phyloP scores from a whole-genome alignment of 2,888 invertebrate species.

The Lydus trimaculatus region DNA sequence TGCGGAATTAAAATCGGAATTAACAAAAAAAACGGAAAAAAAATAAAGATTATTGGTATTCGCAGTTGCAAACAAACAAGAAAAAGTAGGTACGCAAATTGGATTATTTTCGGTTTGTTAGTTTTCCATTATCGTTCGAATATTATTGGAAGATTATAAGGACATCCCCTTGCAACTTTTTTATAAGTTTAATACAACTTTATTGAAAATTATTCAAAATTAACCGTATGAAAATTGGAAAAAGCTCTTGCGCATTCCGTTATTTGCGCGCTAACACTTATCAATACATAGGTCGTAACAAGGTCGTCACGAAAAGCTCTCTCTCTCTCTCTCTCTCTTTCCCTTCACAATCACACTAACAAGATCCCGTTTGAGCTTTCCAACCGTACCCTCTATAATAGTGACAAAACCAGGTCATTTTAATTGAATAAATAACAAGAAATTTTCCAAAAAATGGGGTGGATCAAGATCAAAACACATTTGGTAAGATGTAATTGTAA shows the following conservation, averaged over 20 bases:
- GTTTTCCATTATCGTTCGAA: background rate
- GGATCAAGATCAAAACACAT: conserved; percentile 66
- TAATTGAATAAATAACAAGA: background rate
- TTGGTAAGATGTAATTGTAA: conserved; percentile 61
- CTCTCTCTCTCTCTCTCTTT: no score
- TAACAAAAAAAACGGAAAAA: no score
- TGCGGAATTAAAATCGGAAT: no score
- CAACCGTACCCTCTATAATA: background rate
- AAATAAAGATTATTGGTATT: no score
- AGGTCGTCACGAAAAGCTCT: conserved; percentile 2
- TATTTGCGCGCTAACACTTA: background rate
- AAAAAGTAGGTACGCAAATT: no score
- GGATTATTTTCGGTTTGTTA: background rate
- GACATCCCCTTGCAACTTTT: no score
- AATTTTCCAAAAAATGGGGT: conserved; percentile 60
- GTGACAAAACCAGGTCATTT: background rate
- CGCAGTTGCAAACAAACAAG: no score
- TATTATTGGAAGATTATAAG: background rate
- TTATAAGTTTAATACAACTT: no score
- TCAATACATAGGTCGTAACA: background rate
- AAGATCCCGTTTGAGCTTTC: no score
- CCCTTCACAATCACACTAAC: no score
- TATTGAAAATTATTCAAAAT: background rate
- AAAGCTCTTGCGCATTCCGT: background rate
- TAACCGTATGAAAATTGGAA: background rate